Conservation (phyloP, 2,113 vertebrate species). For the Amphiprion ocellaris region DNA sequence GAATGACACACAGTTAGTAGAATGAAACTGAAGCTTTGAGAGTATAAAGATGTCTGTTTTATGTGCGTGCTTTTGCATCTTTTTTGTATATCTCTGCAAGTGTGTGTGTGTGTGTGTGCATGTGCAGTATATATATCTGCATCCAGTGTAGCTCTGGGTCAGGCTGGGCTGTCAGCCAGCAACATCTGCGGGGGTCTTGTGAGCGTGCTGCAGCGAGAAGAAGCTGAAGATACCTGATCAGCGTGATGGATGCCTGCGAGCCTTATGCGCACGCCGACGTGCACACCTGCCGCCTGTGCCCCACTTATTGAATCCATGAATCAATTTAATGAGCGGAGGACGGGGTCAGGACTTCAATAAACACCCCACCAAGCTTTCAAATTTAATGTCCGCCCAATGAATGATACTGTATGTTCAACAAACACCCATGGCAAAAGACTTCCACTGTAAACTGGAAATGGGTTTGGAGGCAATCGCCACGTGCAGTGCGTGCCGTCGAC, state of each 20-base stretch:
- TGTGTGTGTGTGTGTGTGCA: not conserved
- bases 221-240: conserved; percentile 77
- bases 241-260: conserved; percentile 80
- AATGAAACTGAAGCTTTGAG: conserved; percentile 10
- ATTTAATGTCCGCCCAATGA: conserved; percentile 67
- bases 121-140: not conserved
- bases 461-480: conserved; percentile 2
- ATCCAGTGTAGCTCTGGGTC: conserved; percentile 28
- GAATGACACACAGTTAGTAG: conserved; percentile 15
- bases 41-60: not conserved
- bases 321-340: conserved; percentile 84
- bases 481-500: conserved; percentile 4
- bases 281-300: conserved; percentile 77
- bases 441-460: conserved; percentile 40
- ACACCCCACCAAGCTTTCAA: conserved; percentile 74
- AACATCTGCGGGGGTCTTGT: conserved; percentile 67
- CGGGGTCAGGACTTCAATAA: conserved; percentile 83
- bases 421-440: conserved; percentile 48
- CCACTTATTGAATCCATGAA: conserved; percentile 85
- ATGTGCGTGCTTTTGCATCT: conserved; percentile 6
- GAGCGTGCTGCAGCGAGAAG: conserved; percentile 52
- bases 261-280: conserved; percentile 53
- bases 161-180: conserved; percentile 64
- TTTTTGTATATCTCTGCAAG: not conserved
- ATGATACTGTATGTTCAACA: conserved; percentile 66